Base-by-base conservation (phyloP, 2,797 vertebrate species). In the Pristis pectinata region DNA sequence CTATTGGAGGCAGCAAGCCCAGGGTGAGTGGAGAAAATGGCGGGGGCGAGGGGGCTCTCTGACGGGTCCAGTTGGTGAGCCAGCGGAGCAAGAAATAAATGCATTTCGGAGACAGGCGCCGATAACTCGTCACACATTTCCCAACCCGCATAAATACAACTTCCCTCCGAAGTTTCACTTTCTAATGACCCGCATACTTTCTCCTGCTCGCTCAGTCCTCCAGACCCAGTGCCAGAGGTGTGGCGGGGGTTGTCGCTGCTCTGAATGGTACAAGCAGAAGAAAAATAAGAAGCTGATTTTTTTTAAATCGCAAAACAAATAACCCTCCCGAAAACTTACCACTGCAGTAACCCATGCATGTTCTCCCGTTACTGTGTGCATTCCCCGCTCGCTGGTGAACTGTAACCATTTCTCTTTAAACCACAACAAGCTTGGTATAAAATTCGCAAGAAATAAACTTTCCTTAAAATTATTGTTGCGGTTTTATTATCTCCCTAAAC, bases 1-100 rank as follows among this genome's bases (percentile, higher is more conserved):
- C 99, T 95, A 99, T 99, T 77, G 99, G 99, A 2, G 99, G 99
- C 96, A 99, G 99, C 97, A 99, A 99, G 95, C 98, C 99, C 97
- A 99, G 98, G 98, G 99, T 99, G 97, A 99, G 98, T 98, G 97
- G 95, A 96, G 85, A 41, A 82, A 72, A n/a, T 53, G 44, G 92
- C 59, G 30, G 94, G 76, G 56, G 4, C 44, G 30, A 53, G 15
- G 24, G 8, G 74, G 41, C 37, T 64, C n/a, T 61, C 30, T 61
- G 49, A 15, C 49, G 3, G 49, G 49, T 37, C 19, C 1, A 59
- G 6, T n/a, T 89, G 56, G 17, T 89, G 56, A n/a, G 34, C 34
- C 10, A 30, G 8, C 79, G 15, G 37, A 59, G 30, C 44, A 87
- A 87, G 83, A 17, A 34, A 34, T 53, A 11, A 56, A 85, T 15